Conservation (phyloP, 2,113 vertebrate genomes). For the Rhinoptilus africanus region DNA sequence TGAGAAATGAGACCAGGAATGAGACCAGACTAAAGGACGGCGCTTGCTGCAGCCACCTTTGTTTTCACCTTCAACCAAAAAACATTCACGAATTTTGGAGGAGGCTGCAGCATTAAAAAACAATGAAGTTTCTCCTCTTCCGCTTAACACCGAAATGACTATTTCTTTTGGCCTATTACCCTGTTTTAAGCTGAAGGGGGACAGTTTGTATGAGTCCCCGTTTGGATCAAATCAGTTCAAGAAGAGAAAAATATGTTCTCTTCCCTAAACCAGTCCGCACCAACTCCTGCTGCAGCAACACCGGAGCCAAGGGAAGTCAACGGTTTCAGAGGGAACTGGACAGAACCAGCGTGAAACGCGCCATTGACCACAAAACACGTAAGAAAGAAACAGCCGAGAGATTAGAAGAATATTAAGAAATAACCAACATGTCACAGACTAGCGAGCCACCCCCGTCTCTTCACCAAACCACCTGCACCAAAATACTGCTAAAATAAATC, state of each 20-base stretch:
- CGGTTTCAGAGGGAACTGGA: neutral
- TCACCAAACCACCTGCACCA: neutral
- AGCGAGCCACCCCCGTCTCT: neutral
- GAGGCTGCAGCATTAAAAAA: neutral
- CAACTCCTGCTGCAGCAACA: neutral
- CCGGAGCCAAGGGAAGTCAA: accelerated
- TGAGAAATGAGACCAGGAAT: neutral
- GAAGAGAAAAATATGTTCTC: neutral
- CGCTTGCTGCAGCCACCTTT: neutral
- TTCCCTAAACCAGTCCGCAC: neutral
- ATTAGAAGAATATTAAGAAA: neutral
- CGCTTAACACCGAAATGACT: neutral
- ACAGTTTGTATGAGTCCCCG: neutral
- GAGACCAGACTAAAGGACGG: neutral
- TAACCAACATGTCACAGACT: neutral
- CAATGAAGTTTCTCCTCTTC: neutral
- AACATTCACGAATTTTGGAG: neutral
- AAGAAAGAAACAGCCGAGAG: neutral
- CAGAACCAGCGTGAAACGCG: accelerated
- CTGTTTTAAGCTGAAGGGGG: neutral
- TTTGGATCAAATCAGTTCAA: neutral
- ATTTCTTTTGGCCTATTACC: neutral
- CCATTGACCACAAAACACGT: accelerated
- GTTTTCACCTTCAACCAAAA: neutral
- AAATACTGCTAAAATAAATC: neutral